These are phyloP conservation scores for Mustela nigripes DNA, from an alignment of 2,113 vertebrate species.

Conservation along the genomic window DNA sequence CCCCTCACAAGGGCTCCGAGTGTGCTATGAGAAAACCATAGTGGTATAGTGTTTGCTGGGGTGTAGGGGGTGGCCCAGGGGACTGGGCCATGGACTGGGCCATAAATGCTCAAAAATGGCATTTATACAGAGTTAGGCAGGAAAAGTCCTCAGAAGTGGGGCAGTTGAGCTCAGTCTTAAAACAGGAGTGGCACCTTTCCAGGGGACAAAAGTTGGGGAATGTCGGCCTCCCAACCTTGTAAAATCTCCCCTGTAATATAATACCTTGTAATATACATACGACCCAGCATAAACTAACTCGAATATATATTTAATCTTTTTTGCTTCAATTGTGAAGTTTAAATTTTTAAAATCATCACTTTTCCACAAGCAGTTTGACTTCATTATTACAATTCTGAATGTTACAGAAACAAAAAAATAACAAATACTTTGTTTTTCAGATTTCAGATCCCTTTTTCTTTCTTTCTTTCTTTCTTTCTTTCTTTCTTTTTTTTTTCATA, in stretches of 20 bases:
- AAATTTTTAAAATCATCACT: neutral
- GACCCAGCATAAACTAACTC: neutral
- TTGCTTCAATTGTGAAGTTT: neutral
- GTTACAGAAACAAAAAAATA: constrained; percentile 4
- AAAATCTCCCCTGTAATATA: neutral
- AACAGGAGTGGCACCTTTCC: neutral
- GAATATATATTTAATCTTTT: neutral
- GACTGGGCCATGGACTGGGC: too few species aligned
- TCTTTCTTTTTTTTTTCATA: neutral
- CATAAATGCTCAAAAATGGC: neutral
- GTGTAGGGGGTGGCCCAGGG: neutral
- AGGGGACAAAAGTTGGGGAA: neutral
- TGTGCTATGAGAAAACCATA: neutral
- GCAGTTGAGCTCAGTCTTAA: neutral
- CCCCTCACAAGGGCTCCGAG: neutral
- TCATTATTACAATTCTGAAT: neutral
- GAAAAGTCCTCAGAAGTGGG: neutral
- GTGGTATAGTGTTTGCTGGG: neutral
- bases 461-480: neutral
- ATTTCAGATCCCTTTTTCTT: neutral
- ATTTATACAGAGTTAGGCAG: neutral
- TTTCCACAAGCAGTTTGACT: neutral
- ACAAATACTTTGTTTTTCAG: neutral
- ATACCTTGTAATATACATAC: neutral
- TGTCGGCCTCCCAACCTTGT: neutral